Evolutionary conservation across 2,797 vertebrate species (phyloP).

Genomic region (Malurus leucopterus): DNA sequence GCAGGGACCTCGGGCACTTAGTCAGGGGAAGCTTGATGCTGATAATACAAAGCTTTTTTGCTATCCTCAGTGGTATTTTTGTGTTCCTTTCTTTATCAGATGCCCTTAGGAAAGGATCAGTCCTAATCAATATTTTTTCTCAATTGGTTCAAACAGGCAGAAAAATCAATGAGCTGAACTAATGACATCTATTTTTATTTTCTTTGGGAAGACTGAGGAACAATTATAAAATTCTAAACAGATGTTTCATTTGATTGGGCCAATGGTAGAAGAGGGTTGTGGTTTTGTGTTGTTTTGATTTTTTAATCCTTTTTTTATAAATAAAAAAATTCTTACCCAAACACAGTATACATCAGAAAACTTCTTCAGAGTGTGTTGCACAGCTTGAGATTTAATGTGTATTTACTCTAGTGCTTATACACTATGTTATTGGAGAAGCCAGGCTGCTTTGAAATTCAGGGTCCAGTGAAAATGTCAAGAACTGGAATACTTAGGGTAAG

Average conservation of each 20-base stretch:
- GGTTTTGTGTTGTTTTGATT: not conserved
- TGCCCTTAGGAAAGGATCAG: slow-evolving; percentile 76
- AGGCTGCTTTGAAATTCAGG: not conserved
- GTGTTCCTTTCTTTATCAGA: slow-evolving; percentile 66
- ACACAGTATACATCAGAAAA: not conserved
- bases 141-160: slow-evolving; percentile 67
- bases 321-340: not conserved
- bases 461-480: not conserved
- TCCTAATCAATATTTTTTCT: slow-evolving; percentile 78
- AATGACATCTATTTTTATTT: slow-evolving; percentile 74
- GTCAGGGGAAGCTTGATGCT: slow-evolving; percentile 40
- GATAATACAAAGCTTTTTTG: slow-evolving; percentile 51
- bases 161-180: slow-evolving; percentile 77
- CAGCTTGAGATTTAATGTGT: not conserved
- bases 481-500: not conserved
- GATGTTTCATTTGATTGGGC: slow-evolving; percentile 1
- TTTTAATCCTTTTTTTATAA: not conserved
- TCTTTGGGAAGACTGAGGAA: slow-evolving; percentile 16
- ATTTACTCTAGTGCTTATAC: not conserved
- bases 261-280: not conserved
- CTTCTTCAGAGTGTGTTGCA: not conserved
- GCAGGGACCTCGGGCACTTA: slow-evolving; percentile 59
- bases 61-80: slow-evolving; percentile 61
- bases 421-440: not conserved
- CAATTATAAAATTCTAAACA: slow-evolving; percentile 46